Conservation (phyloP, 1,140 invertebrate genomes). For the Solenopsis fugax region DNA sequence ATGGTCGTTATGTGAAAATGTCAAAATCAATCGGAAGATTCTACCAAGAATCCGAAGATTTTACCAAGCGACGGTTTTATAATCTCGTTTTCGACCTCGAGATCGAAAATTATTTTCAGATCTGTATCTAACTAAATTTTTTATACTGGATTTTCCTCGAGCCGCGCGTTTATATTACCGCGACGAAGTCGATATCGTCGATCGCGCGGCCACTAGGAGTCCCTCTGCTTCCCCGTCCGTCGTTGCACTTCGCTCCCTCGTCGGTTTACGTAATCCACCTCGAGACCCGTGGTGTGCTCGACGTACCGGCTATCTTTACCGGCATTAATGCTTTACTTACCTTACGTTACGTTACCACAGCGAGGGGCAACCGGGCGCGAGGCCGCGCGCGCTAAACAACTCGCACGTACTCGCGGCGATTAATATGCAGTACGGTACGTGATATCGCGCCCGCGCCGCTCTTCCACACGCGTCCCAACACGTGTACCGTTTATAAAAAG, state of each 20-base stretch:
- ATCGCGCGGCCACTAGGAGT: background rate
- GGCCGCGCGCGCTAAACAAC: conserved; percentile 70
- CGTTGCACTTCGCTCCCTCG: conserved; percentile 26
- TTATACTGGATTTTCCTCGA: background rate
- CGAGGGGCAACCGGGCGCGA: conserved; percentile 28
- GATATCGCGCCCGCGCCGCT: conserved; percentile 53
- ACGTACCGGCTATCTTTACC: conserved; percentile 48
- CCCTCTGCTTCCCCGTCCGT: background rate
- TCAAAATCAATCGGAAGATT: no score
- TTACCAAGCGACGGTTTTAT: no score
- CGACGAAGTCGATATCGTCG: background rate
- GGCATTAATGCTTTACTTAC: conserved; percentile 60
- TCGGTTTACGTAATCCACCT: conserved; percentile 53
- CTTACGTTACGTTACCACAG: conserved; percentile 63
- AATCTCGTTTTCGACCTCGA: no score
- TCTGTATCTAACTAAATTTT: no score
- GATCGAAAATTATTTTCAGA: no score
- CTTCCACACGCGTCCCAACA: conserved; percentile 49
- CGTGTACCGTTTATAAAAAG: conserved; percentile 42
- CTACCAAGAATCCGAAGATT: no score
- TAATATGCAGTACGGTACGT: conserved; percentile 72
- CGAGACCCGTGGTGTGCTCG: background rate
- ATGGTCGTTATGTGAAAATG: no score
- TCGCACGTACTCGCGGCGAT: conserved; percentile 74
- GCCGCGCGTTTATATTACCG: background rate